Conservation (phyloP, 2,888 invertebrate genomes). For the Troilus luridus region DNA sequence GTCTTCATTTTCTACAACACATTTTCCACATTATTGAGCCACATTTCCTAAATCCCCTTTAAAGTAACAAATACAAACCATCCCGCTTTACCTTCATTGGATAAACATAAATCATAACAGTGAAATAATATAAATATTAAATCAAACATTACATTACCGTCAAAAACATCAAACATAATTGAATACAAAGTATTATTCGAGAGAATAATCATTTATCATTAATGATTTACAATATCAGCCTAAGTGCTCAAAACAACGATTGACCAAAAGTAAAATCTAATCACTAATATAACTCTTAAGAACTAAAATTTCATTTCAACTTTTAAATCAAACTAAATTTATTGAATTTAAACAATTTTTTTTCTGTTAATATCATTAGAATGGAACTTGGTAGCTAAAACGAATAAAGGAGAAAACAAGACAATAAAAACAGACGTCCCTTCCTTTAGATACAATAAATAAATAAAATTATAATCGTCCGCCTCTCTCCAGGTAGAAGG, state of each 20-base stretch:
- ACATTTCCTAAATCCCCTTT: not conserved
- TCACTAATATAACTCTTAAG: conserved; percentile 14
- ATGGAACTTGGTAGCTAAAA: not conserved
- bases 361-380: not conserved
- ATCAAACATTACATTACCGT: not conserved
- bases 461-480: conserved; percentile 18
- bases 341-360: conserved; percentile 25
- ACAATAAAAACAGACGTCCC: conserved; percentile 38
- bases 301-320: conserved; percentile 14
- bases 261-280: not conserved
- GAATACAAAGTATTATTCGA: not conserved
- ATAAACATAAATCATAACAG: not conserved
- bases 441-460: conserved; percentile 26
- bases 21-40: not conserved
- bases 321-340: conserved; percentile 1
- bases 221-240: not conserved
- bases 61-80: not conserved
- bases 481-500: not conserved
- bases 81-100: not conserved
- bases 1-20: not conserved
- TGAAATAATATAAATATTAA: not conserved
- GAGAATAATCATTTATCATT: not conserved
- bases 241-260: not conserved
- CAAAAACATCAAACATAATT: not conserved
- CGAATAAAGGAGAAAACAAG: not conserved